These are phyloP conservation scores for Cheilosia variabilis DNA, from an alignment of 2,888 invertebrate species.

Conservation along the genomic window DNA sequence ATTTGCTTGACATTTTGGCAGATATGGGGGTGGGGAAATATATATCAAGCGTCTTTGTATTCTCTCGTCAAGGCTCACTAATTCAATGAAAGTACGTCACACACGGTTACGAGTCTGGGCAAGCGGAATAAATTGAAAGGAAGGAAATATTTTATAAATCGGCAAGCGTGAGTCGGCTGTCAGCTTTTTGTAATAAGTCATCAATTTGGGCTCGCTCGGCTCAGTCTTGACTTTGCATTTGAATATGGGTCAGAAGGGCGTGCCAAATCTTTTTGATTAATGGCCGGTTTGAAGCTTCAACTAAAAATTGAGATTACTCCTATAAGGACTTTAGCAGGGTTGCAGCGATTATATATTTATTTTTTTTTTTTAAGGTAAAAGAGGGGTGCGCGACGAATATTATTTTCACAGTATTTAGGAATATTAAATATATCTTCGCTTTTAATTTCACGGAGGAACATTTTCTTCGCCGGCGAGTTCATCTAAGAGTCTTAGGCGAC, in stretches of 20 bases:
- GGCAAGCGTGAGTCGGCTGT: slow-evolving; percentile 50
- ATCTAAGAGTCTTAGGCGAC: too few species aligned
- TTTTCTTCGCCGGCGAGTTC: too few species aligned
- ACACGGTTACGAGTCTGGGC: slow-evolving; percentile 46
- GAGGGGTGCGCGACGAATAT: too few species aligned
- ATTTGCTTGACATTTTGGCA: slow-evolving; percentile 55
- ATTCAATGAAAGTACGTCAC: slow-evolving; percentile 66
- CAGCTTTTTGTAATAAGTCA: slow-evolving; percentile 65
- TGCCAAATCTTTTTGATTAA: slow-evolving; percentile 58
- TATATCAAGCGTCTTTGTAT: background rate
- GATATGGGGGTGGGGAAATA: background rate
- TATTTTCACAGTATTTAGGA: too few species aligned
- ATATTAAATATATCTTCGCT: too few species aligned
- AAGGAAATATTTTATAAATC: slow-evolving; percentile 38
- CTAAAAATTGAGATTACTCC: background rate
- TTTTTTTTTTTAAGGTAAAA: too few species aligned
- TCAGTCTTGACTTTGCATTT: slow-evolving; percentile 56
- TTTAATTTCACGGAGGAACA: too few species aligned
- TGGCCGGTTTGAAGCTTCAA: slow-evolving; percentile 31
- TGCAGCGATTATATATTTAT: too few species aligned
- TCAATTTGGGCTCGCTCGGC: slow-evolving; percentile 25
- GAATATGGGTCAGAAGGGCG: slow-evolving; percentile 45
- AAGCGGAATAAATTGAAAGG: slow-evolving; percentile 64
- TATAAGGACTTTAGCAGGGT: background rate
- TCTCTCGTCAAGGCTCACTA: slow-evolving; percentile 42